Conservation (phyloP, 2,888 invertebrate genomes). For the Notodonta ziczac region DNA sequence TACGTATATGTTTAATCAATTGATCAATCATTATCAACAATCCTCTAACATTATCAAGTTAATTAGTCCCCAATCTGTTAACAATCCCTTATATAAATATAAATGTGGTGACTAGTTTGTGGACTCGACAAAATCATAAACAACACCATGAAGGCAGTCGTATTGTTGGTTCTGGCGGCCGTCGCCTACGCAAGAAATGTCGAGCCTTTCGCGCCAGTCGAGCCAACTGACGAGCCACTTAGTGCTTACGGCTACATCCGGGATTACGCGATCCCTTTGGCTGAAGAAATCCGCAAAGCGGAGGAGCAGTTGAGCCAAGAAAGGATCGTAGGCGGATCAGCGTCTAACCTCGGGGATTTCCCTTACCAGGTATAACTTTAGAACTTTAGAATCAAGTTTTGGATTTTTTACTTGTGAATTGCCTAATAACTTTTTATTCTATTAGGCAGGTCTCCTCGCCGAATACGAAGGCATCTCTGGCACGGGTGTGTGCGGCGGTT, state of each 20-base stretch:
- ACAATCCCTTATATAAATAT: conserved; percentile 28
- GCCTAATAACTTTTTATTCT: conserved; percentile 2
- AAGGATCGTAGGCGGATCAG: conserved; percentile 57
- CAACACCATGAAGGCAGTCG: conserved; percentile 2
- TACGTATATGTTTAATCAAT: neutral
- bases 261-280: conserved; percentile 51
- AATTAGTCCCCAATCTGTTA: conserved; percentile 19
- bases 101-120: conserved; percentile 9
- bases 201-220: conserved; percentile 21
- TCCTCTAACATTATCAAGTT: neutral
- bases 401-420: no score
- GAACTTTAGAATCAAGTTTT: no score
- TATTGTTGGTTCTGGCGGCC: neutral
- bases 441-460: conserved; percentile 49
- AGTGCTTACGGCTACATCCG: conserved; percentile 52
- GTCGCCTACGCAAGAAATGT: conserved; percentile 4
- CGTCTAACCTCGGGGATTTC: conserved; percentile 46
- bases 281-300: conserved; percentile 48
- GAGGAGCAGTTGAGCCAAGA: conserved; percentile 46
- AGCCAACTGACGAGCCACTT: conserved; percentile 20
- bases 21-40: neutral
- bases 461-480: conserved; percentile 12
- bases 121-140: conserved; percentile 11
- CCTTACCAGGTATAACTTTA: conserved; percentile 49
- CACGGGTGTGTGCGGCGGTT: conserved; percentile 50